phyloP scores from a whole-genome alignment of 35 echinoderm and acorn worm species.

The Chiridota heheva region DNA sequence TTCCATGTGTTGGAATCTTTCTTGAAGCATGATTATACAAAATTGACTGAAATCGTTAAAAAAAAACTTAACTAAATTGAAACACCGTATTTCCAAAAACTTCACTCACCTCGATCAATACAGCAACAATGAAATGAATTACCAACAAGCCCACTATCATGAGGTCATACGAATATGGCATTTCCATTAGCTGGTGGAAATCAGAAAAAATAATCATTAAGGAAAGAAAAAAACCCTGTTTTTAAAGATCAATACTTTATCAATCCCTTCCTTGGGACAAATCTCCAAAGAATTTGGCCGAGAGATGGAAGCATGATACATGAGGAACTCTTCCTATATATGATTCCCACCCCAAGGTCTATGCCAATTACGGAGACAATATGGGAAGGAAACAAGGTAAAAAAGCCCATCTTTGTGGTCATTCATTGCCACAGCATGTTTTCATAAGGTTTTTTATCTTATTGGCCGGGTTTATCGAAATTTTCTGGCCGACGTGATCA shows the following conservation, averaged over 20 bases:
- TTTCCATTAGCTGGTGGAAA: conserved; percentile 19
- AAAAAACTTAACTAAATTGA: no score
- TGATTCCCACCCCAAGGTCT: not conserved
- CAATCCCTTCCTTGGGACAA: not conserved
- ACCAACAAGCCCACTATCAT: conserved; percentile 67
- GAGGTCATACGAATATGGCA: conserved; percentile 34
- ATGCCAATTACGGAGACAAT: not conserved
- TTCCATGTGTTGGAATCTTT: no score
- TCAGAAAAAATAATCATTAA: not conserved
- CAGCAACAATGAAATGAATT: conserved; percentile 62
- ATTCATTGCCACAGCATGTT: no score
- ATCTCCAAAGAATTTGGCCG: not conserved
- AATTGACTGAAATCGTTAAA: no score
- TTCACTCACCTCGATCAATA: conserved; percentile 73
- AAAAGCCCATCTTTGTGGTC: no score
- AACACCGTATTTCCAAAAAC: no score
- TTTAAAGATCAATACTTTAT: not conserved
- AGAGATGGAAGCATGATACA: not conserved
- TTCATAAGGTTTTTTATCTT: no score
- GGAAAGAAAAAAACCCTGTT: not conserved
- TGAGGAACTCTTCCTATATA: not conserved
- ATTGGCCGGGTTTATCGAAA: no score
- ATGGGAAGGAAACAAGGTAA: not conserved
- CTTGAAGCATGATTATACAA: no score
- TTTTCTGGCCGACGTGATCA: no score